These are phyloP conservation scores for Pseudococcus viburni DNA, from an alignment of 2,888 invertebrate species.

Conservation along the genomic window DNA sequence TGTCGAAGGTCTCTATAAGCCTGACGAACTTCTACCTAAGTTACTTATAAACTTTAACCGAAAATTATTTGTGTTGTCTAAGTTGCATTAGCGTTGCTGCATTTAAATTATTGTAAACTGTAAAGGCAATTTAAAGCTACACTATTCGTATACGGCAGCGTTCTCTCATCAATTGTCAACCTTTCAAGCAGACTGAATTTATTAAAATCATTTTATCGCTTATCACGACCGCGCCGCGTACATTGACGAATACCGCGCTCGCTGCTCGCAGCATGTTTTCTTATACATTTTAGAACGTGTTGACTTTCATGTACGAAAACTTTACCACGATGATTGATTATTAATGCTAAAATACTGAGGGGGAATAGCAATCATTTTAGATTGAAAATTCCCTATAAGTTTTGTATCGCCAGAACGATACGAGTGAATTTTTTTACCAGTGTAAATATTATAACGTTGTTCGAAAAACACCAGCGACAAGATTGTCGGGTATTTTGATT, in stretches of 20 bases:
- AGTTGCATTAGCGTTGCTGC: conserved; percentile 43
- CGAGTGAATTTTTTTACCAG: not conserved
- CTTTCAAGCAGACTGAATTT: conserved; percentile 1
- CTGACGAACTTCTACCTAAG: conserved; percentile 32
- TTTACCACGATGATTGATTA: conserved; percentile 22
- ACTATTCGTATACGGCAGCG: not conserved
- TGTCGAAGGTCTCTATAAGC: conserved; percentile 18
- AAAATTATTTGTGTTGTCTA: conserved; percentile 41
- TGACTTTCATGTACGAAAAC: conserved; percentile 22
- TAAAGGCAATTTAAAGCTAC: conserved; percentile 17
- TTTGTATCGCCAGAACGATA: conserved; percentile 1
- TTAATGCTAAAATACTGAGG: conserved; percentile 19
- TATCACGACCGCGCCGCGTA: conserved; percentile 8
- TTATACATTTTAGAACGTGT: conserved; percentile 20
- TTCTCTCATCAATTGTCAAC: conserved; percentile 32
- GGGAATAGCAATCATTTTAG: conserved; percentile 32
- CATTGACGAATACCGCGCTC: not conserved
- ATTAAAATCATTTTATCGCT: conserved; percentile 31
- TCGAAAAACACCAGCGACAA: not conserved
- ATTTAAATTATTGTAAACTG: conserved; percentile 14
- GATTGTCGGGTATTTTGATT: not conserved
- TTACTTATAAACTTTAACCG: conserved; percentile 37
- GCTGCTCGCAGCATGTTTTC: not conserved
- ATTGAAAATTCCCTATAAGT: not conserved
- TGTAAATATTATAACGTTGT: not conserved